These are phyloP conservation scores for Epistrophe grossulariae DNA, from an alignment of 2,888 invertebrate genomes.

Conservation along the genomic window DNA sequence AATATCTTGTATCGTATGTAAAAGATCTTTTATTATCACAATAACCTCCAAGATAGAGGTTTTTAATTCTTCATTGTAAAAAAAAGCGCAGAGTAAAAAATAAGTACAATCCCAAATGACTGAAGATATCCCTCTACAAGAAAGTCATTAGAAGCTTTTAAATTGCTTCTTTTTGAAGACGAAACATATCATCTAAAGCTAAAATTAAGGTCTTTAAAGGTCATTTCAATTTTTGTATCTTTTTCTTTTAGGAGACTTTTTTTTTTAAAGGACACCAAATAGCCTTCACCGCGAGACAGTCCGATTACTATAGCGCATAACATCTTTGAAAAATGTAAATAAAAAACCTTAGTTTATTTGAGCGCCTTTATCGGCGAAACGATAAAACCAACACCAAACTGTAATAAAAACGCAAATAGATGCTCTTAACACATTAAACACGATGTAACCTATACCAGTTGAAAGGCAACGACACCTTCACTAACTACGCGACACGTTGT, in stretches of 20 bases:
- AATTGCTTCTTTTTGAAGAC: conserved; percentile 38
- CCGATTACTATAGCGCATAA: conserved; percentile 49
- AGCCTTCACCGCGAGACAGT: conserved; percentile 15
- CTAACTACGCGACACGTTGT: not conserved
- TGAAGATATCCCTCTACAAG: conserved; percentile 1
- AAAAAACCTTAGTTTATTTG: conserved; percentile 66
- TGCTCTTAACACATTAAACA: conserved; percentile 70
- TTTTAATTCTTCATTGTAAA: conserved; percentile 38
- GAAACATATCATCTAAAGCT: not conserved
- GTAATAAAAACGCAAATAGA: conserved; percentile 73
- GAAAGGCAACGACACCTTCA: conserved; percentile 42
- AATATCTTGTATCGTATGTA: conserved; percentile 15
- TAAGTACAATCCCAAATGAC: conserved; percentile 44
- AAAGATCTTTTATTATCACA: conserved; percentile 49
- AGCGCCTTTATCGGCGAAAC: conserved; percentile 54
- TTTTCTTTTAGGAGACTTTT: conserved; percentile 20
- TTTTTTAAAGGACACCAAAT: conserved; percentile 29
- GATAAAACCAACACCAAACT: conserved; percentile 74
- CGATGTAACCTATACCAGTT: conserved; percentile 69
- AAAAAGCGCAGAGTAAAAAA: conserved; percentile 29
- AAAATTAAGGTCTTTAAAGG: conserved; percentile 31
- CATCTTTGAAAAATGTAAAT: conserved; percentile 52
- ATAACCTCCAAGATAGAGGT: conserved; percentile 56
- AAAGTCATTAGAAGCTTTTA: conserved; percentile 48
- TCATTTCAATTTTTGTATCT: conserved; percentile 54